Evolutionary conservation across 2,113 vertebrate genomes (phyloP).

Genomic region (Poeciliopsis prolifica): DNA sequence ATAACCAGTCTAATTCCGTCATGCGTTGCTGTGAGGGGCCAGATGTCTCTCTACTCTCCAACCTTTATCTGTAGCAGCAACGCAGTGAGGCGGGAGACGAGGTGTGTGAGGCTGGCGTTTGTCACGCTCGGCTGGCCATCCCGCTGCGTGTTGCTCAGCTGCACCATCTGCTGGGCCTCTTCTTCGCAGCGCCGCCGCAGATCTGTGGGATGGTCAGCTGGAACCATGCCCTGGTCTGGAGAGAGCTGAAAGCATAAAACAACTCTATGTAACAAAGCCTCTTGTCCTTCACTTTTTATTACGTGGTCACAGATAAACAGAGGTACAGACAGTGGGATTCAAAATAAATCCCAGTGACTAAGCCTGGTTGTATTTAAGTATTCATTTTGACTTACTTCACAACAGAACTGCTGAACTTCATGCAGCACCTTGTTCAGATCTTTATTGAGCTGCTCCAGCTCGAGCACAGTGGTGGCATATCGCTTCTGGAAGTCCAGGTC

Average conservation of each 20-base stretch:
- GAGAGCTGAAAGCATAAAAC: slow-evolving; percentile 82
- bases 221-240: slow-evolving; percentile 94
- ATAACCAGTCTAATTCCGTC: not conserved
- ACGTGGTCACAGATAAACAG: too few species aligned
- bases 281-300: not conserved
- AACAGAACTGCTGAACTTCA: slow-evolving; percentile 96
- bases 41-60: slow-evolving; percentile 45
- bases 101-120: slow-evolving; percentile 87
- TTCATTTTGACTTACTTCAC: slow-evolving; percentile 81
- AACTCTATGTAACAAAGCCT: not conserved
- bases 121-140: slow-evolving; percentile 86
- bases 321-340: not conserved
- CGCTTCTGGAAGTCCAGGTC: slow-evolving; percentile 93
- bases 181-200: slow-evolving; percentile 91
- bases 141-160: slow-evolving; percentile 81
- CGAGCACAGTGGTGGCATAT: slow-evolving; percentile 94
- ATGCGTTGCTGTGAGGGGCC: not conserved
- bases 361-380: not conserved
- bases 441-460: slow-evolving; percentile 97
- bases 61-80: slow-evolving; percentile 96
- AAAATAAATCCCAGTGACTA: not conserved
- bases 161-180: slow-evolving; percentile 92
- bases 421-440: slow-evolving; percentile 97
- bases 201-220: slow-evolving; percentile 91
- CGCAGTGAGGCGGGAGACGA: slow-evolving; percentile 93